Base-by-base conservation (phyloP, 2,888 invertebrate species). In the Idaea biselata region DNA sequence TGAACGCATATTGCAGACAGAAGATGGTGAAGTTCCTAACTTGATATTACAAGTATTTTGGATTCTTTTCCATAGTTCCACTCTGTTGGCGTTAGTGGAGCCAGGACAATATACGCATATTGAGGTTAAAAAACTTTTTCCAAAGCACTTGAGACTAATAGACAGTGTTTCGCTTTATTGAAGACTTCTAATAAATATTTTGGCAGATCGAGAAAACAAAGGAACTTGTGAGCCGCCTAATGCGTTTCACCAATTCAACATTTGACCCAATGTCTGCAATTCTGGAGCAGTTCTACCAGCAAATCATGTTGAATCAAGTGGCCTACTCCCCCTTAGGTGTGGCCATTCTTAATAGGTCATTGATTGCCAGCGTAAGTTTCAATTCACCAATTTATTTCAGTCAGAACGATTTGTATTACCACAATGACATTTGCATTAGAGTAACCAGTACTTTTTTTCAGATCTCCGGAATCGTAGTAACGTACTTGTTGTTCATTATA, bases 251-350 rank as follows among this genome's bases (percentile, higher is more conserved):
- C 0, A 77, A 74, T 55, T 73, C 68, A 17, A 78, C 81, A 11
- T 80, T 82, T n/a, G 74, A 73, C 33, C 73, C 81, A 1, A 72
- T 83, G 18, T 76, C 81, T 33, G 76, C 75, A 32, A 85, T 89
- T 58, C 69, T 93, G 67, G 87, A 89, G 64, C 73, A 87, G 55
- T 93, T 93, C 76, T 88, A 82, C 8, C 75, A 83, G 1, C 89
- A 89, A 61, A 66, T 93, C 11, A 58, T 84, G 1, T 84, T 92
- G 57, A 83, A 89, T 63, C 82, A 85, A 1, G 72, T 87, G 1
- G 77, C 84, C n/a, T 93, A 90, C 66, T 81, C 86, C 0, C 91
- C 90, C 0, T 80, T 89, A 58, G 89, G 90, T 18, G 81, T 93
- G 44, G 90, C 88, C 66, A 83, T 79, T 0, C 68, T 93, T 55